Percentiles rank a stretch among this genome's conserved stretches.
phyloP scores from a whole-genome alignment of 1,140 invertebrate species.

The Scylla paramamosain region DNA sequence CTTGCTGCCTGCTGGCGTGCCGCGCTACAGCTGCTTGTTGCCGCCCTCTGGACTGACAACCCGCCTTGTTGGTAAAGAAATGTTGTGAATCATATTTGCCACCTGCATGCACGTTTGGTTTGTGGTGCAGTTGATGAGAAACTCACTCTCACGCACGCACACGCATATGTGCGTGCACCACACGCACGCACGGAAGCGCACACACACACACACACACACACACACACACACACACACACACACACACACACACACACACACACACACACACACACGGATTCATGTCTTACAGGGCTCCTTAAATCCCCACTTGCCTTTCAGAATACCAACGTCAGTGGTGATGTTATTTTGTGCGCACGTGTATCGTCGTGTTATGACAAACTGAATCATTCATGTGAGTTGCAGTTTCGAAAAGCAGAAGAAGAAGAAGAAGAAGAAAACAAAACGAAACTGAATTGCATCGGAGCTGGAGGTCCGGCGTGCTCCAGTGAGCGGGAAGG shows the following conservation, averaged over 20 bases:
- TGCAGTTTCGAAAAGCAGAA: no score
- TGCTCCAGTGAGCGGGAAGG: background rate
- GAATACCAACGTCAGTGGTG: background rate
- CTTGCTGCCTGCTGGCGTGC: background rate
- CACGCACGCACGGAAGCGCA: conserved; percentile 5
- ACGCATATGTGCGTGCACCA: background rate
- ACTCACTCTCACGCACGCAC: background rate
- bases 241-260: background rate
- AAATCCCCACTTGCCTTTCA: background rate
- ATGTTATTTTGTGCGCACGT: background rate
- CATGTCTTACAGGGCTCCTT: background rate
- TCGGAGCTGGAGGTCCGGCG: background rate
- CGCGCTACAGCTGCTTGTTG: background rate
- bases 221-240: background rate
- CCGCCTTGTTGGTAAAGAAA: background rate
- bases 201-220: conserved; percentile 40
- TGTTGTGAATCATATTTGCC: background rate
- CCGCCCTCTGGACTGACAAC: background rate
- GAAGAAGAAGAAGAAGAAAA: no score
- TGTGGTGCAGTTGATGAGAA: background rate
- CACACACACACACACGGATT: background rate
- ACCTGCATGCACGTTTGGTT: background rate
- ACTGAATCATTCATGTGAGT: background rate
- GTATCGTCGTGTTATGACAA: background rate
- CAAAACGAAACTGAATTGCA: background rate